Evolutionary conservation across 2,888 invertebrate species (phyloP).

Genomic region (Oligia fasciuncula): DNA sequence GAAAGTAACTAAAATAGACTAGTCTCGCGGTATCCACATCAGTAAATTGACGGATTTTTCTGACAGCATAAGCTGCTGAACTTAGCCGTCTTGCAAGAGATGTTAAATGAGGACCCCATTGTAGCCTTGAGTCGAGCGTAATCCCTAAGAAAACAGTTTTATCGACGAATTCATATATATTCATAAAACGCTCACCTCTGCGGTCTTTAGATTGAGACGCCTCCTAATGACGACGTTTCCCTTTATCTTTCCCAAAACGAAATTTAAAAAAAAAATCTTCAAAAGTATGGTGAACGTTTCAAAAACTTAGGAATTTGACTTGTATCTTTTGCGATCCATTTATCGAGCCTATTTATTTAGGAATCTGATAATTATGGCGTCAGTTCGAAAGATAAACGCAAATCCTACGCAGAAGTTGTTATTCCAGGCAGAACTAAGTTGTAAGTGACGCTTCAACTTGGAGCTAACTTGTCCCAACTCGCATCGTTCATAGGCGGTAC

Average conservation of each 20-base stretch:
- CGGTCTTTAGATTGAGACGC: background rate
- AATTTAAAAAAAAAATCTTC: background rate
- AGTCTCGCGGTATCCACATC: too few species aligned
- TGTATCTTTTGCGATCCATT: background rate
- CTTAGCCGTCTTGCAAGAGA: too few species aligned
- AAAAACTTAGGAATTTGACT: background rate
- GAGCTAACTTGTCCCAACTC: slow-evolving; percentile 37
- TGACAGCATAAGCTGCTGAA: too few species aligned
- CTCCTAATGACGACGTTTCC: too few species aligned
- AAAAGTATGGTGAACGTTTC: too few species aligned
- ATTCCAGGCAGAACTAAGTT: slow-evolving; percentile 25
- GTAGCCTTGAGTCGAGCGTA: too few species aligned
- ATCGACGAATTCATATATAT: too few species aligned
- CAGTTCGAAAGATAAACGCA: background rate
- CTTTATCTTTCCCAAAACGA: background rate
- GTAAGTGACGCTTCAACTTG: slow-evolving; percentile 47
- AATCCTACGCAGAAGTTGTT: slow-evolving; percentile 20
- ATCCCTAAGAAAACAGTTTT: too few species aligned
- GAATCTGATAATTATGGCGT: background rate
- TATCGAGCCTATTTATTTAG: background rate
- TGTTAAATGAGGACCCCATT: too few species aligned
- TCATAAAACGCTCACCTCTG: too few species aligned
- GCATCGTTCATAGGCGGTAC: slow-evolving; percentile 20
- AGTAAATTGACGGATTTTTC: too few species aligned
- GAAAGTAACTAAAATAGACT: too few species aligned